Evolutionary conservation across 53 echinoderm and acorn worm species (phyloP), one percentile per base, ranked within the genome.

Genomic region (Luidia sarsii): DNA sequence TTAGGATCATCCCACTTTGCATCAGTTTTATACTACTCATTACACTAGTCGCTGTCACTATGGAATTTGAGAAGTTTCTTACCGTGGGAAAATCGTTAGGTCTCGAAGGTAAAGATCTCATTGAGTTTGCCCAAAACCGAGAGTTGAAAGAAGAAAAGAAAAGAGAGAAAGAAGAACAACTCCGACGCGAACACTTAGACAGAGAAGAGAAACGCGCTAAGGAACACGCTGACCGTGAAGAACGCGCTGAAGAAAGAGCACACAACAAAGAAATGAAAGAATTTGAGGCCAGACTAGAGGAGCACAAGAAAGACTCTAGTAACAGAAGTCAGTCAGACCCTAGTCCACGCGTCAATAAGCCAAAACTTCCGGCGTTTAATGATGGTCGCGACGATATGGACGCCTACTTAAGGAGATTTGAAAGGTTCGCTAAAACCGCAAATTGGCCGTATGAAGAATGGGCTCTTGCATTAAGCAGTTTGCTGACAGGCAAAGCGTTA

Each of bases 371-470:
- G 19, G 15, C 24, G 1, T 84, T 72, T 39, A 84, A 50, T 1
- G 80, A 86, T 33, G 61, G 79, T 16, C 30, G 37, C 3, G 88
- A 81, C 10, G 67, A 82, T 27, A 72, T 87, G 64, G 82, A 82
- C 33, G 63, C 74, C 10, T 87, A 71, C 50, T 30, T 87, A 38
- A 16, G 51, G 11, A 37, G 82, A 28, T 87, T 87, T 74, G 88
- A 87, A 52, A 49, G 82, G 2, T 82, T 64, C 50, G 88, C 88
- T 22, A 39, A 39, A 7, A 50, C 51, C 3, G 52, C 51, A 0
- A 39, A 74, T 7, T 87, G 88, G 88, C 67, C 88, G 20, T n/a
- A 34, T 6, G 29, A 6, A 14, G 41, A 48, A 7, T 81, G 72
- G 82, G 82, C 88, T 8, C 59, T 68, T 46, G 82, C 46, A 13